phyloP scores from a whole-genome alignment of 2,113 vertebrate species.

The Rana temporaria region DNA sequence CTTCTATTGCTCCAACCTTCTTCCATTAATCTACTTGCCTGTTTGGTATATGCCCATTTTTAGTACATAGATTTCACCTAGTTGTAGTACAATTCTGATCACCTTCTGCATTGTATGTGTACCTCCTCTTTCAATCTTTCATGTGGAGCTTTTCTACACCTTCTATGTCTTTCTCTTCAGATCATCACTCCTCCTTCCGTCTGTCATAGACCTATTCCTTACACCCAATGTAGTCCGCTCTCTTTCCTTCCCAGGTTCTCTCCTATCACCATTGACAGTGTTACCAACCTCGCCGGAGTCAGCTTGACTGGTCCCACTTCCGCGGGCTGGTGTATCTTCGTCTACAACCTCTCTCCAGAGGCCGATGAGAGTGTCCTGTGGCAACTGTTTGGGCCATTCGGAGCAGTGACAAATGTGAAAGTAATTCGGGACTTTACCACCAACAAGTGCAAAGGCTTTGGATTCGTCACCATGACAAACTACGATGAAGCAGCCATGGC shows the following conservation, averaged over 20 bases:
- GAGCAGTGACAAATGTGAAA: conserved; percentile 95
- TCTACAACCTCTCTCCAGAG: conserved; percentile 95
- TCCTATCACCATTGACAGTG: conserved; percentile 88
- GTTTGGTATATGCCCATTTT: too few relatives aligned
- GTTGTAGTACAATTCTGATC: too few relatives aligned
- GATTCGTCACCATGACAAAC: conserved; percentile 99
- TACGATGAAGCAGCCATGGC: conserved; percentile 97
- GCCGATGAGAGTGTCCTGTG: conserved; percentile 96
- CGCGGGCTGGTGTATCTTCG: conserved; percentile 96
- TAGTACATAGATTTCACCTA: too few relatives aligned
- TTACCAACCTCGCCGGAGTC: conserved; percentile 86
- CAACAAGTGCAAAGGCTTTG: conserved; percentile 98
- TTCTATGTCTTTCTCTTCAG: neutral
- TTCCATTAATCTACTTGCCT: too few relatives aligned
- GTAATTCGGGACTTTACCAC: conserved; percentile 97
- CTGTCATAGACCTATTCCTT: conserved; percentile 60
- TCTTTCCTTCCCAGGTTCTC: conserved; percentile 90
- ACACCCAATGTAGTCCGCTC: conserved; percentile 87
- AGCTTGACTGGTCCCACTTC: conserved; percentile 77
- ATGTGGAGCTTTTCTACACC: neutral
- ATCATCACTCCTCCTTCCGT: neutral
- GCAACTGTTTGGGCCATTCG: conserved; percentile 98
- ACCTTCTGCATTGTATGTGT: too few relatives aligned
- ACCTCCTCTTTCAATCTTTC: too few relatives aligned
- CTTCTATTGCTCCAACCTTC: too few relatives aligned